These are phyloP conservation scores for Rhabdophis nuchalis DNA, from an alignment of 2,797 vertebrate genomes.

Conservation along the genomic window DNA sequence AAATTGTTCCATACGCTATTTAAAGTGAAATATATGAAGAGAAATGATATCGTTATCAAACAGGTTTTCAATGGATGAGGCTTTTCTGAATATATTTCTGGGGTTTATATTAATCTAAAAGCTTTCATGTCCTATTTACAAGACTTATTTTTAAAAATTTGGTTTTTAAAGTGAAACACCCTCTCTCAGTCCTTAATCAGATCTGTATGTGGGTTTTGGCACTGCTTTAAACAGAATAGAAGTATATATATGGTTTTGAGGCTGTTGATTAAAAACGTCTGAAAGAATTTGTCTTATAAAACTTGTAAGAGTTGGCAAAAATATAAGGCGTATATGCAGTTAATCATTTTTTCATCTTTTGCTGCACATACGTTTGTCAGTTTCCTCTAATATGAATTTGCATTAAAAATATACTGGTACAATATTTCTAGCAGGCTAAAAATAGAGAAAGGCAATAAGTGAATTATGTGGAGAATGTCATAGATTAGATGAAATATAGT, in stretches of 20 bases:
- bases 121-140: slow-evolving; percentile 11
- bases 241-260: slow-evolving; percentile 74
- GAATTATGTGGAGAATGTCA: slow-evolving; percentile 9
- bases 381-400: slow-evolving; percentile 26
- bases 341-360: slow-evolving; percentile 58
- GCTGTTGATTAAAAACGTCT: slow-evolving; percentile 73
- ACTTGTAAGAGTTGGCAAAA: slow-evolving; percentile 70
- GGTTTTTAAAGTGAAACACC: slow-evolving; percentile 69
- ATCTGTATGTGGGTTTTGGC: slow-evolving; percentile 74
- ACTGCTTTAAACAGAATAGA: slow-evolving; percentile 73
- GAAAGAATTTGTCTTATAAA: slow-evolving; percentile 72
- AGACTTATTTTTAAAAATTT: slow-evolving; percentile 33
- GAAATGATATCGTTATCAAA: background rate
- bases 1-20: background rate
- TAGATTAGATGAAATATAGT: rapidly evolving
- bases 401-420: slow-evolving; percentile 27
- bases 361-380: slow-evolving; percentile 56
- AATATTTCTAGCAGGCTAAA: slow-evolving; percentile 23
- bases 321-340: slow-evolving; percentile 63
- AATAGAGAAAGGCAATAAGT: slow-evolving; percentile 11
- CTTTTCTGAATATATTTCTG: background rate
- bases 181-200: slow-evolving; percentile 73
- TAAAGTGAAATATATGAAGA: background rate
- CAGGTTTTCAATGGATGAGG: background rate
- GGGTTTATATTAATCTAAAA: background rate